phyloP scores from a whole-genome alignment of 1,140 invertebrate genomes.

The Ceratina japonica region DNA sequence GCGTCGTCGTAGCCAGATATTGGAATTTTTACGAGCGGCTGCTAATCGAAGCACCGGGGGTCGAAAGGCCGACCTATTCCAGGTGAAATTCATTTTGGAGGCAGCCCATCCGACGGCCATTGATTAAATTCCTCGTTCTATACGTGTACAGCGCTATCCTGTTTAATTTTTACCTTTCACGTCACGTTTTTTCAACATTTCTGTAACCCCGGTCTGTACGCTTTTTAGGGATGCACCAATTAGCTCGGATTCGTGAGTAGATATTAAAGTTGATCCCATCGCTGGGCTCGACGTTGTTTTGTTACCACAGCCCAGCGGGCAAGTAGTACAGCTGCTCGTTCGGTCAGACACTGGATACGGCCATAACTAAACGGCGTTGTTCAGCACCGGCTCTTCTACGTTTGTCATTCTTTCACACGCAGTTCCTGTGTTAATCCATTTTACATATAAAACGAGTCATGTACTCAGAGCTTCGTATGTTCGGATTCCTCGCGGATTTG shows the following conservation, averaged over 20 bases:
- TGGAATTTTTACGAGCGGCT: slow-evolving; percentile 29
- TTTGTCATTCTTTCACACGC: slow-evolving; percentile 41
- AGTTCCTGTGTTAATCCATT: slow-evolving; percentile 15
- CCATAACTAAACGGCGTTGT: slow-evolving; percentile 36
- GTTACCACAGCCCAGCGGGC: slow-evolving; percentile 35
- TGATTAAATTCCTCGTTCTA: slow-evolving; percentile 27
- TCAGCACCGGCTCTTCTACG: slow-evolving; percentile 36
- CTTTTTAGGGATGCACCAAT: no score
- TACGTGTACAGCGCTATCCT: no score
- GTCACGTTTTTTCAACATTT: neutral
- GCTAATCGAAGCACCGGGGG: slow-evolving; percentile 7
- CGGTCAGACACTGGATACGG: slow-evolving; percentile 37
- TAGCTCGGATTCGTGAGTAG: no score
- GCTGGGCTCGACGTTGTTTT: slow-evolving; percentile 31
- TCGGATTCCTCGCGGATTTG: slow-evolving; percentile 3
- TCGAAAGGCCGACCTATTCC: neutral
- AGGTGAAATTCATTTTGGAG: slow-evolving; percentile 22
- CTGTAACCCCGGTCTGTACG: neutral
- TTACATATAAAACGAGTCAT: slow-evolving; percentile 2
- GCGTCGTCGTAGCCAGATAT: slow-evolving; percentile 5
- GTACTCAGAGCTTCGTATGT: neutral
- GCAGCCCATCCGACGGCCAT: neutral
- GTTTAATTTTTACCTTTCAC: slow-evolving; percentile 3
- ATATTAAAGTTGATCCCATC: no score
- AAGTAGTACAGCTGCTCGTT: slow-evolving; percentile 46